These are phyloP conservation scores for Dysdera silvatica DNA, from an alignment of 1,140 invertebrate genomes.

Conservation along the genomic window DNA sequence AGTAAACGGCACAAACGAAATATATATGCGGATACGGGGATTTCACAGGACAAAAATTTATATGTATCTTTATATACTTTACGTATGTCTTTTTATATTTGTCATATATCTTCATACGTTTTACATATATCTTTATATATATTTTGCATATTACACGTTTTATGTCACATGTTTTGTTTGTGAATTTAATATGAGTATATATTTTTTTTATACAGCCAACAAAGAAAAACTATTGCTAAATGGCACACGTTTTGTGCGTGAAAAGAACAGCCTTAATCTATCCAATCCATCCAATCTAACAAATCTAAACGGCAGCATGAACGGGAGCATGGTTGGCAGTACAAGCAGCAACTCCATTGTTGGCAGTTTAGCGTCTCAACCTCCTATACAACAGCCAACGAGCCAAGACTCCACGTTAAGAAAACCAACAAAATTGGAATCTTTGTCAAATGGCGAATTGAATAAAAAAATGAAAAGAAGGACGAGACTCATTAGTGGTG, in stretches of 20 bases:
- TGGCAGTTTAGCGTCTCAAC: conserved; percentile 37
- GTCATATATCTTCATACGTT: not conserved
- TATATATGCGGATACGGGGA: too few species aligned
- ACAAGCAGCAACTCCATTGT: conserved; percentile 30
- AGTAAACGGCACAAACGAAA: too few species aligned
- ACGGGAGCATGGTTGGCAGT: not conserved
- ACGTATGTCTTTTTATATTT: too few species aligned
- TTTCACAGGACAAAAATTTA: too few species aligned
- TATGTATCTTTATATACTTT: too few species aligned
- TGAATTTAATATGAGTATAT: not conserved
- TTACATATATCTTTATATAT: not conserved
- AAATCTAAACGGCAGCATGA: not conserved
- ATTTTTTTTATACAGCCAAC: conserved; percentile 9
- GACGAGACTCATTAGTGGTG: conserved; percentile 24
- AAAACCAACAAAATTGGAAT: conserved; percentile 39
- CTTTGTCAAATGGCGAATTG: conserved; percentile 35
- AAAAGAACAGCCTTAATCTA: conserved; percentile 19
- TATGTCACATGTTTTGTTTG: not conserved
- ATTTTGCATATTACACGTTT: not conserved
- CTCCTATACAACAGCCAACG: conserved; percentile 13
- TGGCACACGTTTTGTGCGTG: conserved; percentile 9
- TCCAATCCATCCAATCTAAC: not conserved
- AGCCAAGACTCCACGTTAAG: conserved; percentile 31
- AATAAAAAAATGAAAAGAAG: conserved; percentile 33
- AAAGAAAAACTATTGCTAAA: conserved; percentile 9